Evolutionary conservation across 2,113 vertebrate genomes (phyloP).

Genomic region (Erythrocercus mccallii): DNA sequence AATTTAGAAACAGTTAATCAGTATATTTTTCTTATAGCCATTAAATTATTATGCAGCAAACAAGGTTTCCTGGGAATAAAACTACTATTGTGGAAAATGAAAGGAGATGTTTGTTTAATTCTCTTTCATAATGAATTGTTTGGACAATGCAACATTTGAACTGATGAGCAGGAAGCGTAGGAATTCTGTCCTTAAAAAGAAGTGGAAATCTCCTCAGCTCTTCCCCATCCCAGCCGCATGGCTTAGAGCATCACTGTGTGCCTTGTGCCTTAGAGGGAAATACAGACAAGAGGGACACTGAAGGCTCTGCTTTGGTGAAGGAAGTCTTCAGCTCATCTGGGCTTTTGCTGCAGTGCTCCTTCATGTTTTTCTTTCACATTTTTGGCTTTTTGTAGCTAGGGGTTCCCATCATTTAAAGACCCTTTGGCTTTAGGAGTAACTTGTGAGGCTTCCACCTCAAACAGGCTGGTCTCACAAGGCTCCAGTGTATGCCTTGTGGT

Average conservation of each 20-base stretch:
- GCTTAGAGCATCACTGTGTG: not conserved
- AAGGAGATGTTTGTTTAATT: constrained; percentile 30
- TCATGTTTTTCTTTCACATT: not conserved
- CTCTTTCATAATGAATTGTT: constrained; percentile 13
- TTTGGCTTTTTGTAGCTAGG: not conserved
- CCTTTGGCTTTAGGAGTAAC: not conserved
- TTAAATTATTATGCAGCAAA: constrained; percentile 61
- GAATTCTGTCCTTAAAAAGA: not conserved
- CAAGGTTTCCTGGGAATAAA: constrained; percentile 34
- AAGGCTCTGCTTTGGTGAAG: not conserved
- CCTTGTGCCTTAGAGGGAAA: not conserved
- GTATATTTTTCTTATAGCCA: constrained; percentile 58
- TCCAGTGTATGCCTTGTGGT: not conserved
- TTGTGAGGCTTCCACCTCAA: not conserved
- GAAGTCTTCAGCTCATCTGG: not conserved
- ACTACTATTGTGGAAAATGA: constrained; percentile 51
- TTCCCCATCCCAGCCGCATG: not conserved
- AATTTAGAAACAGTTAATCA: constrained; percentile 65
- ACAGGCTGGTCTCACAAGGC: not conserved
- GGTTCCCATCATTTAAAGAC: not conserved
- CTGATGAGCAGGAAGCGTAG: constrained; percentile 7
- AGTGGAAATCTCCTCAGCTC: not conserved
- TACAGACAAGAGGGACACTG: not conserved
- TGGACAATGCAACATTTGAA: constrained; percentile 1
- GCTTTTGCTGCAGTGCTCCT: not conserved